Base-by-base conservation (phyloP, 2,797 vertebrate species). In the Argentina silus region DNA sequence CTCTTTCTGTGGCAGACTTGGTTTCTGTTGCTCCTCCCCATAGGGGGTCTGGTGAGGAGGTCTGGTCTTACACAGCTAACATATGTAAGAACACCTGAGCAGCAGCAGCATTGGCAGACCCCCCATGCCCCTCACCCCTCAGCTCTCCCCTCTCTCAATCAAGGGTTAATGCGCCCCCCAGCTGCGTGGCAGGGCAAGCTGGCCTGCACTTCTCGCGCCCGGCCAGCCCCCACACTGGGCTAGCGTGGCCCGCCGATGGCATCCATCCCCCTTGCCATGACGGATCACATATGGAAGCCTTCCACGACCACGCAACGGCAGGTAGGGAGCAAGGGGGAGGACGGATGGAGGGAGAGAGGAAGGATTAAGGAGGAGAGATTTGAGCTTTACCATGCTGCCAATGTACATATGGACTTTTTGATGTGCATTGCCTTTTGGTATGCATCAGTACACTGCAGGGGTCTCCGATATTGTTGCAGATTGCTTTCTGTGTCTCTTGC, bases 191-290 rank as follows among this genome's bases (percentile, higher is more conserved):
- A 61, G 83, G 81, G 83, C 80, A 56, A 74, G 72, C 79, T 84
- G 72, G 85, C 77, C 83, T 81, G 84, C 84, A 84, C 64, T 61
- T 51, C 67, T 69, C 89, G 78, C 64, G 89, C 92, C 94, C 92
- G 90, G 93, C 94, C 95, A 94, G 94, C 93, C 95, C 93, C 91
- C 96, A 96, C 93, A 96, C 96, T 98, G 96, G 94, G 96, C 93
- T 89, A 93, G 94, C 94, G 93, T 91, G 91, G 93, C 95, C 91
- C 93, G 93, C 91, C 94, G 95, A 95, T 93, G 94, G 93, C 94
- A 95, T 95, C 95, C 95, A 95, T 95, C 94, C 93, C 93, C 93
- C 93, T 78, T 93, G 95, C 94, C 93, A 93, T 89, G 92, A 94
- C 91, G 90, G 94, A 94, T 92, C 90, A 92, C 96, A 96, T 97